Evolutionary conservation across 2,113 vertebrate species (phyloP).

Genomic region (Mus pahari): DNA sequence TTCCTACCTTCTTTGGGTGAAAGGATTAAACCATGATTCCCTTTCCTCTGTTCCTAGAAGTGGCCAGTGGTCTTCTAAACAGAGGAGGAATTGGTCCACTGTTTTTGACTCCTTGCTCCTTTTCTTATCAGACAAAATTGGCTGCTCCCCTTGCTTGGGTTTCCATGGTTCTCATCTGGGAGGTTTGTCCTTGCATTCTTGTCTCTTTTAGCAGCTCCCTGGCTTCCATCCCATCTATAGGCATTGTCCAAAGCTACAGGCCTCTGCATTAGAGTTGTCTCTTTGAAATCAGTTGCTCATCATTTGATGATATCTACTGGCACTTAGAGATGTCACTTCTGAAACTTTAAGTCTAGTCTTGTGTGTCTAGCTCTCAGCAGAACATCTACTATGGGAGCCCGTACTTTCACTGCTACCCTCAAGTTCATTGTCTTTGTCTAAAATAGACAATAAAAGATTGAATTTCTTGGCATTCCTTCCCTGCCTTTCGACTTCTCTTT

Average conservation of each 20-base stretch:
- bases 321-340: not conserved
- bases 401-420: not conserved
- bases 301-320: conserved; percentile 15
- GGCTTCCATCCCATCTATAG: conserved; percentile 18
- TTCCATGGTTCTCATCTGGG: not conserved
- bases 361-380: not conserved
- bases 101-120: not conserved
- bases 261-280: not conserved
- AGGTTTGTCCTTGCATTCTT: not conserved
- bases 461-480: not conserved
- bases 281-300: conserved; percentile 24
- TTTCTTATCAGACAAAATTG: not conserved
- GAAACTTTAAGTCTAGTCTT: not conserved
- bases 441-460: not conserved
- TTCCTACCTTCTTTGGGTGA: conserved; percentile 2
- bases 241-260: not conserved
- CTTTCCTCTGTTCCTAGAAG: conserved; percentile 5
- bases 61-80: not conserved
- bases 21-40: not conserved
- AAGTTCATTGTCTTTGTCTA: conserved; percentile 3
- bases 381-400: not conserved
- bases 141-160: not conserved
- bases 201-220: not conserved
- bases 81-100: not conserved
- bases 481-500: not conserved